Evolutionary conservation across 2,888 invertebrate genomes (phyloP).

Genomic region (Hypolimnas misippus): DNA sequence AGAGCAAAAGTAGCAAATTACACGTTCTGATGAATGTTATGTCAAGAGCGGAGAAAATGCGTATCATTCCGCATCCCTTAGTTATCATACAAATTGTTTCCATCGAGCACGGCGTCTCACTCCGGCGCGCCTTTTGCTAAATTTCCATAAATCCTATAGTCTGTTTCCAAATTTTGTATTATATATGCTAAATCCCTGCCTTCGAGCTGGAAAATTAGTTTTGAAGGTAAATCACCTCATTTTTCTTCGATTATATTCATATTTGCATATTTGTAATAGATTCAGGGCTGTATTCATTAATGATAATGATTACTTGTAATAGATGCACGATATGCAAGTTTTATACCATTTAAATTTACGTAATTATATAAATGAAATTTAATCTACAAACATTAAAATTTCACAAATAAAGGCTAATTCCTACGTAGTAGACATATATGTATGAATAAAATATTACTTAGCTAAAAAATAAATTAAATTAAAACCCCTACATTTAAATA

Average conservation of each 20-base stretch:
- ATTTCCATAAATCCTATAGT: conserved; percentile 37
- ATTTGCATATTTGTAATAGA: no score
- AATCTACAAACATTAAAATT: no score
- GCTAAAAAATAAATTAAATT: not conserved
- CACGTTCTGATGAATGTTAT: conserved; percentile 1
- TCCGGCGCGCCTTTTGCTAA: conserved; percentile 15
- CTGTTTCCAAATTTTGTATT: conserved; percentile 29
- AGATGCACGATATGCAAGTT: no score
- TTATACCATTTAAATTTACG: no score
- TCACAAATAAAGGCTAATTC: no score
- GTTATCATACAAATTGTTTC: conserved; percentile 40
- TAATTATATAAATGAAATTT: no score
- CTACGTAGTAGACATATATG: no score
- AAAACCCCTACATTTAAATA: not conserved
- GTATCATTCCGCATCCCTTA: conserved; percentile 27
- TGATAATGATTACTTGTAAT: no score
- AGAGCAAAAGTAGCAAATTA: not conserved
- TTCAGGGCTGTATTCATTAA: no score
- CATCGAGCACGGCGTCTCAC: conserved; percentile 30
- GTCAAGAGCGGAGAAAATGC: conserved; percentile 5
- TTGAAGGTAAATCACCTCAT: not conserved
- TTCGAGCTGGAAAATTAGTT: conserved; percentile 23
- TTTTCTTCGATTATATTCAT: not conserved
- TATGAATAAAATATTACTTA: no score
- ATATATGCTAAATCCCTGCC: conserved; percentile 25